A percentile compares a stretch with the other conserved stretches of the same genome.
Evolutionary conservation across 2,113 vertebrate species (phyloP).

Genomic region (Callospermophilus lateralis): DNA sequence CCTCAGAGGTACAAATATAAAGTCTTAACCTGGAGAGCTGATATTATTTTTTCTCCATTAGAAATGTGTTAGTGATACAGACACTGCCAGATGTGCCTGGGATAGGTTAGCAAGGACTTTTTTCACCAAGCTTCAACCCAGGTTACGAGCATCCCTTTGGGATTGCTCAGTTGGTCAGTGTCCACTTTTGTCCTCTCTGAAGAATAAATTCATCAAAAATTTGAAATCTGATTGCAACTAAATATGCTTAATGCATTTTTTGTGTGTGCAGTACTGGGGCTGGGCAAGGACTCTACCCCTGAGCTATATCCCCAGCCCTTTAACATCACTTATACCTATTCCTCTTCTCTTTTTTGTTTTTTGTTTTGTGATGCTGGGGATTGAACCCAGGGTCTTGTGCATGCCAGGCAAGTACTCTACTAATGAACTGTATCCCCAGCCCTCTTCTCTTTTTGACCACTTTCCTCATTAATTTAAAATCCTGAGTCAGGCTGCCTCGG

Average conservation of each 20-base stretch:
- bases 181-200: constrained; percentile 14
- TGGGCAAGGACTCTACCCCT: too few species aligned
- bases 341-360: too few species aligned
- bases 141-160: background rate
- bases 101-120: background rate
- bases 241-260: background rate
- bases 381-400: too few species aligned
- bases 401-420: too few species aligned
- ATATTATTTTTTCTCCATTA: background rate
- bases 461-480: constrained; percentile 49
- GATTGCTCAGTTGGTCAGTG: background rate
- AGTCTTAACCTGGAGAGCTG: background rate
- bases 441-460: background rate
- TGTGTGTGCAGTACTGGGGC: too few species aligned
- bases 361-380: too few species aligned
- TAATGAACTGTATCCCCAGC: background rate
- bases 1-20: background rate
- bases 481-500: background rate
- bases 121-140: background rate
- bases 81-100: background rate
- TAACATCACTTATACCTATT: background rate
- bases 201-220: constrained; percentile 37
- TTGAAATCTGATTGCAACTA: background rate
- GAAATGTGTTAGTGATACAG: background rate
- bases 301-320: too few species aligned